Evolutionary conservation across 2,113 vertebrate species (phyloP).

Genomic region (Xiphias gladius): DNA sequence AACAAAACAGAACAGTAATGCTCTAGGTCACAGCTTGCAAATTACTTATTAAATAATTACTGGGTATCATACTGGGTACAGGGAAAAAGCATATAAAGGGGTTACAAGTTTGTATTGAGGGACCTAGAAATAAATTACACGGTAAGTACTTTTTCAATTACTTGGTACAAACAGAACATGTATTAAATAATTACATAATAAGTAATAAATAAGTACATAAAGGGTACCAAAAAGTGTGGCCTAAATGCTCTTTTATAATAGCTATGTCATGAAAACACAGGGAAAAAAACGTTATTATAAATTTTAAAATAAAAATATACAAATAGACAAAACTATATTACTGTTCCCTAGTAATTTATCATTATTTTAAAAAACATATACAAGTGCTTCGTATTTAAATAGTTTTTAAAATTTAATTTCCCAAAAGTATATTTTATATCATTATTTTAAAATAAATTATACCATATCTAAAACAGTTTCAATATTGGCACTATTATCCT

Average conservation of each 20-base stretch:
- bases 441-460: too few species aligned
- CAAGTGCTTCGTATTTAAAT: neutral
- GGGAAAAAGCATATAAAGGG: neutral
- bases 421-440: too few species aligned
- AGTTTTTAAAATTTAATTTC: neutral
- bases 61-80: neutral
- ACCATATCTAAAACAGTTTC: neutral
- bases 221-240: neutral
- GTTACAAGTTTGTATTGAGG: neutral
- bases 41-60: neutral
- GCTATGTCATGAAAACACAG: neutral
- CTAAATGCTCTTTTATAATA: neutral
- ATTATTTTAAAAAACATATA: neutral
- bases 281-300: neutral
- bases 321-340: neutral
- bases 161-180: neutral
- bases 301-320: neutral
- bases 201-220: neutral
- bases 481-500: neutral
- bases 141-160: neutral
- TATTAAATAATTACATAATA: neutral
- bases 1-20: conserved; percentile 13
- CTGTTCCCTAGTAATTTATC: neutral
- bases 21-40: neutral
- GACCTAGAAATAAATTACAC: neutral